These are phyloP conservation scores for Drosophila paramelanica DNA, from an alignment of 2,888 invertebrate species.

Conservation along the genomic window DNA sequence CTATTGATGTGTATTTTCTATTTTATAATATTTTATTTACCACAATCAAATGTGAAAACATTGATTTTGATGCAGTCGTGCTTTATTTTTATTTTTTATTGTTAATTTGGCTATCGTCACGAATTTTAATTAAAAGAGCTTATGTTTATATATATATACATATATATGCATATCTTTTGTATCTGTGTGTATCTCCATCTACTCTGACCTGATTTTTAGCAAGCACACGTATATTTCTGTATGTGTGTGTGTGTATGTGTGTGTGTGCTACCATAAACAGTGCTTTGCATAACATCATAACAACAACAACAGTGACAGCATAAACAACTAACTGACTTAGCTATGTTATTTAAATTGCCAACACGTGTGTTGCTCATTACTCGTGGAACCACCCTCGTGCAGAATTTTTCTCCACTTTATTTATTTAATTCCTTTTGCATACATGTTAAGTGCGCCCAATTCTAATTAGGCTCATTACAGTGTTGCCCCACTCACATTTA, in stretches of 20 bases:
- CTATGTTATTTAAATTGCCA: constrained; percentile 42
- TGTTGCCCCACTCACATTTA: not conserved
- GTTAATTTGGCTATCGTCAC: constrained; percentile 10
- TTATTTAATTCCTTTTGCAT: constrained; percentile 3
- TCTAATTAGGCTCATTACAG: constrained; percentile 37
- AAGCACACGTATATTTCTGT: not conserved
- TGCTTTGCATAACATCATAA: constrained; percentile 13
- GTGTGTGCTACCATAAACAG: constrained; percentile 28
- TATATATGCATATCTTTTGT: not conserved
- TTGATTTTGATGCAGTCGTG: constrained; percentile 17
- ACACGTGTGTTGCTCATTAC: constrained; percentile 49
- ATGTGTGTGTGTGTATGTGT: not conserved
- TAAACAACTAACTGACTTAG: constrained; percentile 43
- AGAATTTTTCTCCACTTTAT: constrained; percentile 15
- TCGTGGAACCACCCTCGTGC: constrained; percentile 5
- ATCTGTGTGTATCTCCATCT: not conserved
- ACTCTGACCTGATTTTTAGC: constrained; percentile 33
- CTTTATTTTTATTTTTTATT: not conserved
- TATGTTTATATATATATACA: not conserved
- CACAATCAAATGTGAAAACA: constrained; percentile 21
- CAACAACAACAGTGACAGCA: constrained; percentile 1
- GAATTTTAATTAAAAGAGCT: constrained; percentile 54
- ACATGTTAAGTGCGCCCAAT: constrained; percentile 5
- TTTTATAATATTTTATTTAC: constrained; percentile 3
- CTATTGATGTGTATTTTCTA: constrained; percentile 3